phyloP scores from a whole-genome alignment of 2,113 vertebrate genomes.

The Podilymbus podiceps region DNA sequence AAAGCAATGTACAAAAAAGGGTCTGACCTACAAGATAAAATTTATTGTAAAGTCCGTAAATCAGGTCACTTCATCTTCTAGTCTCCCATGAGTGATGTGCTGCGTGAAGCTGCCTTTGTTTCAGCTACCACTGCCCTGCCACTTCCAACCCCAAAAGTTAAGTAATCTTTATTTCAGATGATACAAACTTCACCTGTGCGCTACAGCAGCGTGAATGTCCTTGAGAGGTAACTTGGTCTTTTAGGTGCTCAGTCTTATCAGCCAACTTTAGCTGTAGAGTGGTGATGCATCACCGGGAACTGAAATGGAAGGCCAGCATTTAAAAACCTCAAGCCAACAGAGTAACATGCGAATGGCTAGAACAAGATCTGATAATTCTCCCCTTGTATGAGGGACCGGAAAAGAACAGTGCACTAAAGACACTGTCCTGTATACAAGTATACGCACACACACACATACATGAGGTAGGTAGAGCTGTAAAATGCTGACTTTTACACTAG shows the following conservation, averaged over 20 bases:
- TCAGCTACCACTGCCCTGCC: neutral
- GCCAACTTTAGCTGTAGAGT: neutral
- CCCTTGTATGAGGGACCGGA: neutral
- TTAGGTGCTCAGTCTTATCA: neutral
- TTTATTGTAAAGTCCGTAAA: neutral
- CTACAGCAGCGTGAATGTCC: rapidly evolving
- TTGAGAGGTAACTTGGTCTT: neutral
- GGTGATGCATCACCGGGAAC: neutral
- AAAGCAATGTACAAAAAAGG: neutral
- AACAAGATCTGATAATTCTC: neutral
- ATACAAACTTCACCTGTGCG: neutral
- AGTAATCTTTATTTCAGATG: neutral
- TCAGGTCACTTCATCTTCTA: neutral
- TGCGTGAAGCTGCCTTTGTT: neutral
- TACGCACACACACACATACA: neutral
- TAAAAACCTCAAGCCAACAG: neutral
- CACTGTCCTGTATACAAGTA: neutral
- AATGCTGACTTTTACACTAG: neutral
- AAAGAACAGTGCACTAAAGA: neutral
- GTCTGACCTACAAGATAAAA: neutral
- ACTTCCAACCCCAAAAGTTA: neutral
- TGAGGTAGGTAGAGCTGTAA: neutral
- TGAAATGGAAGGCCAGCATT: neutral
- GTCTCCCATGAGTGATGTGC: neutral
- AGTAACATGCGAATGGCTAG: neutral